Evolutionary conservation across 2,888 invertebrate genomes (phyloP), one percentile per base, ranked within the genome.

Genomic region (Branchinecta sandiegonensis): DNA sequence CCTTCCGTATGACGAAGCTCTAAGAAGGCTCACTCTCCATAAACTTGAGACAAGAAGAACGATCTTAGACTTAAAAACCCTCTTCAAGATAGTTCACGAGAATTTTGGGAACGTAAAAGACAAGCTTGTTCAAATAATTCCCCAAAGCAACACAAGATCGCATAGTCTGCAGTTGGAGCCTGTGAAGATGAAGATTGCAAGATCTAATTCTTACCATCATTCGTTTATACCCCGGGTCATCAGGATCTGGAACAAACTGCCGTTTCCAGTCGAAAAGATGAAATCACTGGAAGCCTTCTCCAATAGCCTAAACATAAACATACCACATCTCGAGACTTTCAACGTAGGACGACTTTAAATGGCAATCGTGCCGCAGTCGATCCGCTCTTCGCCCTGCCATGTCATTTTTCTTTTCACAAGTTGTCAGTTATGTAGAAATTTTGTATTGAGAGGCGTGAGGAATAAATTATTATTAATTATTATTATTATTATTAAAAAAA

Each of bases 21-120:
- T n/a, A 50, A 50, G 50, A 50, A 50, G 50, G 50, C 50, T 50
- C 50, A 50, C n/a, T 50, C 50, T 50, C 50, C 50, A 50, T 50
- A 50, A 50, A 50, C 50, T 50, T 50, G 50, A 50, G 50, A 50
- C 50, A 50, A 50, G 50, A 50, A 50, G 50, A 50, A 50, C 50
- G 13, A 50, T 50, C 13, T 50, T 50, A 13, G 50, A 50, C 50
- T n/a, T 50, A 50, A 50, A 50, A 50, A 50, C n/a, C 3, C 50
- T 50, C 50, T 50, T 50, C 50, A 50, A n/a, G 50, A 50, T 50
- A 50, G 50, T 50, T 50, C 50, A 50, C 50, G 50, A 50, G 50
- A 50, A 50, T 50, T 50, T 50, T 50, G 50, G 50, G 23, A 50
- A 50, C 50, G 50, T 50, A 50, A 50, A 50, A 50, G 50, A 50